A percentile compares a stretch with the other conserved stretches of the same genome.
phyloP scores from a whole-genome alignment of 2,113 vertebrate species.

The Syngnathus typhle region DNA sequence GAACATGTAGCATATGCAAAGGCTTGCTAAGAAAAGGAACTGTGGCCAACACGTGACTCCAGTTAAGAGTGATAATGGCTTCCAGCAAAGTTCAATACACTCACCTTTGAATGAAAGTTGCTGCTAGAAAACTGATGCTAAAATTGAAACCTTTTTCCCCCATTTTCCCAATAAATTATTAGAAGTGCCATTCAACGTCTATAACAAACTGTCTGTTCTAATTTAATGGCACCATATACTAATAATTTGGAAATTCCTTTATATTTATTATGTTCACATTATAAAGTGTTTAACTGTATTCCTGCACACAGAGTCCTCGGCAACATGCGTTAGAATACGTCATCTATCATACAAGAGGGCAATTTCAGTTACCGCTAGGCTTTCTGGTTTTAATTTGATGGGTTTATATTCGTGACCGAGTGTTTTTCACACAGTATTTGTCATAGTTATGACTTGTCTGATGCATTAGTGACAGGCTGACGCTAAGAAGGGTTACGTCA shows the following conservation, averaged over 20 bases:
- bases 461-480: not conserved
- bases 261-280: not conserved
- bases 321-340: not conserved
- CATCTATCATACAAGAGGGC: not conserved
- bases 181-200: not conserved
- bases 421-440: not conserved
- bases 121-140: not conserved
- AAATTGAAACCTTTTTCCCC: not conserved
- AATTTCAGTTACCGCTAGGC: too few relatives aligned
- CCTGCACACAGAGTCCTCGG: too few relatives aligned
- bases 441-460: not conserved
- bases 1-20: conserved; percentile 15
- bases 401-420: not conserved
- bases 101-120: not conserved
- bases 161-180: not conserved
- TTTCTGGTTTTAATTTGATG: too few relatives aligned
- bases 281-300: too few relatives aligned
- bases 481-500: not conserved
- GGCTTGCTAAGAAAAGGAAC: conserved; percentile 20
- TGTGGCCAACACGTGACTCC: conserved; percentile 8
- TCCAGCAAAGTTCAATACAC: not conserved
- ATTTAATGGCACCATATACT: not conserved
- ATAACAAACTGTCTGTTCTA: not conserved
- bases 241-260: not conserved
- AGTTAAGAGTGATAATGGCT: not conserved